phyloP scores from a whole-genome alignment of 2,113 vertebrate genomes.

The Phylloscopus trochilus region DNA sequence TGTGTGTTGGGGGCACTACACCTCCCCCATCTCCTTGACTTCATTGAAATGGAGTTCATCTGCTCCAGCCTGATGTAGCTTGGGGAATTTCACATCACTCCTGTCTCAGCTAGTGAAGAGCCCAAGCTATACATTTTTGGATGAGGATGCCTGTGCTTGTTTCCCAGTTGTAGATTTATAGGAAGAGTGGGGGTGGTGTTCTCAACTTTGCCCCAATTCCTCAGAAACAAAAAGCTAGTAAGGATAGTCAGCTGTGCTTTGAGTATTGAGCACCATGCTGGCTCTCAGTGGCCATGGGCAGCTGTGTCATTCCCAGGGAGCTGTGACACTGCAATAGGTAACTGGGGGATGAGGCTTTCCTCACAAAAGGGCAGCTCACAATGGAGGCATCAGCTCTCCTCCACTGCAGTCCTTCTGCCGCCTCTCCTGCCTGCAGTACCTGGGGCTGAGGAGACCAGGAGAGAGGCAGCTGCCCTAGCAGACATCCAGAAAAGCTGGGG shows the following conservation, averaged over 20 bases:
- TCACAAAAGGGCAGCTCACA: neutral
- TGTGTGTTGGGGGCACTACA: neutral
- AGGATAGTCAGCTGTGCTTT: neutral
- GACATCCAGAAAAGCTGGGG: neutral
- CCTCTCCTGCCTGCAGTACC: neutral
- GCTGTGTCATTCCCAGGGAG: neutral
- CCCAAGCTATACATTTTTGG: conserved; percentile 22
- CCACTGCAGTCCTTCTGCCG: neutral
- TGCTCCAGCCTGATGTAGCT: neutral
- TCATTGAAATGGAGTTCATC: neutral
- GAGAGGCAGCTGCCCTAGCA: neutral
- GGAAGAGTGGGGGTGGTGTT: neutral
- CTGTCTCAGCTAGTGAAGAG: neutral
- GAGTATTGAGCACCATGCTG: neutral
- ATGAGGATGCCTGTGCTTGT: neutral
- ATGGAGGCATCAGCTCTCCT: neutral
- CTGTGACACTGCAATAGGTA: rapidly evolving
- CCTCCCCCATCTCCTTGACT: neutral
- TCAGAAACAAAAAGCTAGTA: neutral
- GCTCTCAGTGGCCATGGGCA: neutral
- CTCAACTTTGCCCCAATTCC: conserved; percentile 22
- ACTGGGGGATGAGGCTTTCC: neutral
- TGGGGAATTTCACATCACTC: neutral
- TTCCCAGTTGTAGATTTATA: neutral
- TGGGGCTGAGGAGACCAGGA: neutral